Conservation (phyloP, 2,113 vertebrate species). For the Benitochromis conjunctus region DNA sequence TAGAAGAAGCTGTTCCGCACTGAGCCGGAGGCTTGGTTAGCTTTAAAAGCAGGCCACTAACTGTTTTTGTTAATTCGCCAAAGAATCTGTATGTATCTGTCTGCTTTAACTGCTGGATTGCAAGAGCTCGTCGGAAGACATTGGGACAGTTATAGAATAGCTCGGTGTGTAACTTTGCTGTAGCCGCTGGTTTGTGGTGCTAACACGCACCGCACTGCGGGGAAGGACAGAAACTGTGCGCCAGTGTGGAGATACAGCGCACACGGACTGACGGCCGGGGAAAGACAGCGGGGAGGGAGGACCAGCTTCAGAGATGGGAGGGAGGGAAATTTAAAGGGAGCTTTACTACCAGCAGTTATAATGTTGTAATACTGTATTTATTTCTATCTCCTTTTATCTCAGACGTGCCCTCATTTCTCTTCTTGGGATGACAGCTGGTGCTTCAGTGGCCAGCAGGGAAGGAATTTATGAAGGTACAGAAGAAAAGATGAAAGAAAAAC, state of each 20-base stretch:
- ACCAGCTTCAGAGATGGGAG: not conserved
- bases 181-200: not conserved
- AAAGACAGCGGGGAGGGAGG: slow-evolving; percentile 17
- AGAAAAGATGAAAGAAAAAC: not conserved
- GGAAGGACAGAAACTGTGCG: slow-evolving; percentile 24
- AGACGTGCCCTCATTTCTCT: slow-evolving; percentile 6
- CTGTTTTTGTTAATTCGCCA: slow-evolving; percentile 34
- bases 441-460: slow-evolving; percentile 9
- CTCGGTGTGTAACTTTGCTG: not conserved
- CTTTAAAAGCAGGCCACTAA: slow-evolving; percentile 48
- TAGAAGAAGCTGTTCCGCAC: not conserved
- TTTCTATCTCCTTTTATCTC: slow-evolving; percentile 13
- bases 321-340: slow-evolving; percentile 66
- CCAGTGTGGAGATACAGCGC: not conserved
- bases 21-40: slow-evolving; percentile 17
- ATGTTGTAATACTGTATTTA: slow-evolving; percentile 19
- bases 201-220: slow-evolving; percentile 64
- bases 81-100: not conserved
- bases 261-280: slow-evolving; percentile 39
- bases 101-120: not conserved
- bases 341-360: slow-evolving; percentile 6
- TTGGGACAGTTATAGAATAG: not conserved
- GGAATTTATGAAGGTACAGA: not conserved
- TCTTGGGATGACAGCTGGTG: slow-evolving; percentile 1
- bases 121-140: not conserved